Conservation (phyloP, 2,113 vertebrate genomes). For the Lamprotornis superbus region DNA sequence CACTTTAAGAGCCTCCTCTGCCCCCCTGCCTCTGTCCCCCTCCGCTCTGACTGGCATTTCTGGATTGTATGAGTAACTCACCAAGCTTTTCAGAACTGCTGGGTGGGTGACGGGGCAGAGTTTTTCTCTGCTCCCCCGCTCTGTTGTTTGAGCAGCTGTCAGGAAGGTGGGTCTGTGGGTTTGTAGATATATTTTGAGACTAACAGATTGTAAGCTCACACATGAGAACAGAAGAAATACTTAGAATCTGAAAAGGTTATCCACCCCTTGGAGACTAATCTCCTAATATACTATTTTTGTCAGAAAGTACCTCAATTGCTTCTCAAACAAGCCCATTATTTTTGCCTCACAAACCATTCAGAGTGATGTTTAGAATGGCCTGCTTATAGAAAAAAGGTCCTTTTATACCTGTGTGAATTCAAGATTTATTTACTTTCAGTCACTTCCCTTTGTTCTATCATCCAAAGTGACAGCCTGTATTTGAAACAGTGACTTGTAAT, state of each 20-base stretch:
- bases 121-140: slow-evolving; percentile 33
- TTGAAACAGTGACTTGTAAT: slow-evolving; percentile 29
- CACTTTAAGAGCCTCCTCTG: background rate
- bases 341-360: slow-evolving; percentile 59
- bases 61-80: slow-evolving; percentile 51
- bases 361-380: slow-evolving; percentile 64
- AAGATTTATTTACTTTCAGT: slow-evolving; percentile 56
- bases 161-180: slow-evolving; percentile 61
- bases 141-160: slow-evolving; percentile 68
- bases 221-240: slow-evolving; percentile 61
- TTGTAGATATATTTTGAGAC: slow-evolving; percentile 68
- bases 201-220: slow-evolving; percentile 63
- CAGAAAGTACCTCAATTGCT: slow-evolving; percentile 63
- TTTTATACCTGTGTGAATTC: slow-evolving; percentile 54
- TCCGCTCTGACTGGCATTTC: slow-evolving; percentile 22
- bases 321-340: slow-evolving; percentile 63
- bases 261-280: slow-evolving; percentile 68
- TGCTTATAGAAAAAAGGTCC: slow-evolving; percentile 48
- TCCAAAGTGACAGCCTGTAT: slow-evolving; percentile 18
- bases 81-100: slow-evolving; percentile 54
- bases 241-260: slow-evolving; percentile 69
- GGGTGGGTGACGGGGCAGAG: background rate
- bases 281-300: slow-evolving; percentile 69
- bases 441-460: slow-evolving; percentile 35
- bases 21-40: background rate